phyloP scores from a whole-genome alignment of 2,888 invertebrate species.

The Prosopocoilus inquinatus region DNA sequence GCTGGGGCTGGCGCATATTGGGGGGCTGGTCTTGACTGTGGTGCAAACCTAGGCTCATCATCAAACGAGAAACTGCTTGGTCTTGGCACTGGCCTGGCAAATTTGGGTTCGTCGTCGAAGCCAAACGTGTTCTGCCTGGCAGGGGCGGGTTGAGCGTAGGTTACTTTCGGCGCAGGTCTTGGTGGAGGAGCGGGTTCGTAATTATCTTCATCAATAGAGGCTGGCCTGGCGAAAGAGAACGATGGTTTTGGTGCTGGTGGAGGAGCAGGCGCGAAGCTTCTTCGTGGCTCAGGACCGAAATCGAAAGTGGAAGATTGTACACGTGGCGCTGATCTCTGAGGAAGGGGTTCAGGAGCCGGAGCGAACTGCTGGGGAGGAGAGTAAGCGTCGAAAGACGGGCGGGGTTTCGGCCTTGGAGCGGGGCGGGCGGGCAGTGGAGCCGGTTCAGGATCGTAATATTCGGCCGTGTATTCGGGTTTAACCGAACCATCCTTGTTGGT shows the following conservation, averaged over 20 bases:
- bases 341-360: conserved; percentile 24
- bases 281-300: conserved; percentile 23
- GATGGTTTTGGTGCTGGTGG: conserved; percentile 37
- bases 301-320: conserved; percentile 11
- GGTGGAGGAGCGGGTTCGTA: conserved; percentile 38
- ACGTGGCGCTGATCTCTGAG: conserved; percentile 13
- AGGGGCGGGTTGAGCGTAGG: conserved; percentile 38
- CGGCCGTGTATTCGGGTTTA: conserved; percentile 49
- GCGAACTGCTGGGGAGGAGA: conserved; percentile 27
- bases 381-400: conserved; percentile 29
- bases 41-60: conserved; percentile 46
- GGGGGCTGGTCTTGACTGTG: conserved; percentile 42
- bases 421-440: conserved; percentile 26
- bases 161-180: conserved; percentile 35
- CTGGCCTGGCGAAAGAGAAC: conserved; percentile 41
- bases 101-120: conserved; percentile 30
- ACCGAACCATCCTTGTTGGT: conserved; percentile 48
- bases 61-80: conserved; percentile 34
- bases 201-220: conserved; percentile 35
- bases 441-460: conserved; percentile 38
- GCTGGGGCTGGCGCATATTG: conserved; percentile 32
- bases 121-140: conserved; percentile 19
- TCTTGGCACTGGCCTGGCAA: conserved; percentile 31
- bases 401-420: conserved; percentile 31
- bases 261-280: conserved; percentile 33